Conservation (phyloP, 2,888 invertebrate species). For the Epinotia nisella region DNA sequence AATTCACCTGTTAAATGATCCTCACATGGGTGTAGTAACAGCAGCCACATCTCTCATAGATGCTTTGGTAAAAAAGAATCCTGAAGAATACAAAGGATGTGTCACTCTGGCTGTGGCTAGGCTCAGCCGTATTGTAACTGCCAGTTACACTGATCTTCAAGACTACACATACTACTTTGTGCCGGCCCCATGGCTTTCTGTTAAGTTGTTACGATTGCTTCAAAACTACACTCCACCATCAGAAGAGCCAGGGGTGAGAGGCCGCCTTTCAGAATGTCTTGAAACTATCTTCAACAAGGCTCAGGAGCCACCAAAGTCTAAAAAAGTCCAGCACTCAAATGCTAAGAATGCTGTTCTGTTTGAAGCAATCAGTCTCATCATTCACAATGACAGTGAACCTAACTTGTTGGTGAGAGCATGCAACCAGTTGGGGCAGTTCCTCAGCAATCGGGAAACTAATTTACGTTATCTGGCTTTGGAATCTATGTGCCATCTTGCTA, state of each 20-base stretch:
- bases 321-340: slow-evolving; percentile 99
- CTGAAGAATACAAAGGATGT: slow-evolving; percentile 99
- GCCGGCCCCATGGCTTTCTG: slow-evolving; percentile 99
- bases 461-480: slow-evolving; percentile 98
- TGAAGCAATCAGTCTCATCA: slow-evolving; percentile 99
- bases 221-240: slow-evolving; percentile 99
- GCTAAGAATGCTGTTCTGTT: slow-evolving; percentile 99
- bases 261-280: slow-evolving; percentile 97
- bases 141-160: slow-evolving; percentile 99
- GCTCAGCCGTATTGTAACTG: slow-evolving; percentile 98
- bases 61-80: slow-evolving; percentile 98
- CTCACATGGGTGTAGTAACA: slow-evolving; percentile 99
- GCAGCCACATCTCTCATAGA: slow-evolving; percentile 99
- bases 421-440: slow-evolving; percentile 99
- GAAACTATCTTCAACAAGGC: slow-evolving; percentile 99
- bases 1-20: slow-evolving; percentile 99
- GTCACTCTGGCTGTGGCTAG: slow-evolving; percentile 99
- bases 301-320: slow-evolving; percentile 99
- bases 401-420: slow-evolving; percentile 98
- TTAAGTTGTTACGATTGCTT: slow-evolving; percentile 96
- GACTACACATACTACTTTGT: slow-evolving; percentile 99
- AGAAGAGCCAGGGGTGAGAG: slow-evolving; percentile 96
- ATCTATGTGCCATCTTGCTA: slow-evolving; percentile 99
- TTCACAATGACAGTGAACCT: slow-evolving; percentile 99
- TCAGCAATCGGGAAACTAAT: slow-evolving; percentile 98